Evolutionary conservation across 2,888 invertebrate genomes (phyloP), one percentile per base, ranked within the genome.

Genomic region (Cryptocheilus praepositus): DNA sequence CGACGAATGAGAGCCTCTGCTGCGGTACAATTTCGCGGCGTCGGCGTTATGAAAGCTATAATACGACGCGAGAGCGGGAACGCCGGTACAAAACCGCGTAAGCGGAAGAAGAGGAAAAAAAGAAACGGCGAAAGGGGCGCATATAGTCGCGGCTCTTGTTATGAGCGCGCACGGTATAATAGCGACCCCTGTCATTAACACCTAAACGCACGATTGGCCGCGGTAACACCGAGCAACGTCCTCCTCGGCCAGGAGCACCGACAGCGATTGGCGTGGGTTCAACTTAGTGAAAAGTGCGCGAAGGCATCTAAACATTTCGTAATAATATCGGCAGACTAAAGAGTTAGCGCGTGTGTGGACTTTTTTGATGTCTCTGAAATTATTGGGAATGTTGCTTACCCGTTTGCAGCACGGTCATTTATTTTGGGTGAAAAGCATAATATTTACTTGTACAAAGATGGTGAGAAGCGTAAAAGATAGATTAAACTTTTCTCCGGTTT

Each of bases 131-230:
- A 70, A 65, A 61, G 64, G 61, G 62, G 69, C 49, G 51, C 67
- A 64, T 61, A 67, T 66, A 74, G 67, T 72, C 74, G 76, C 73
- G 76, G 76, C 78, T 85, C 85, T 86, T 79, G 83, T 86, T 86
- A 84, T 75, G 76, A 79, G 80, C 74, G 75, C 71, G 73, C 78
- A 74, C 74, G 62, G 80, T 77, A 79, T 74, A 76, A 75, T 76
- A 82, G 83, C 83, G 83, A 85, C 81, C 36, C 84, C 85, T 83
- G 85, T 85, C 85, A 86, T 87, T 86, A 87, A 83, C 86, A 85
- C 86, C 87, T 85, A 83, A 85, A 84, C 81, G 83, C 78, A 82
- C 80, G 81, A 82, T 83, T 77, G 76, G 75, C 67, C 73, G 70
- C 60, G 58, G 67, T 71, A 61, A 62, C 70, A 52, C 69, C 36